Conservation (phyloP, 1,140 invertebrate species). For the Platorchestia sp. region DNA sequence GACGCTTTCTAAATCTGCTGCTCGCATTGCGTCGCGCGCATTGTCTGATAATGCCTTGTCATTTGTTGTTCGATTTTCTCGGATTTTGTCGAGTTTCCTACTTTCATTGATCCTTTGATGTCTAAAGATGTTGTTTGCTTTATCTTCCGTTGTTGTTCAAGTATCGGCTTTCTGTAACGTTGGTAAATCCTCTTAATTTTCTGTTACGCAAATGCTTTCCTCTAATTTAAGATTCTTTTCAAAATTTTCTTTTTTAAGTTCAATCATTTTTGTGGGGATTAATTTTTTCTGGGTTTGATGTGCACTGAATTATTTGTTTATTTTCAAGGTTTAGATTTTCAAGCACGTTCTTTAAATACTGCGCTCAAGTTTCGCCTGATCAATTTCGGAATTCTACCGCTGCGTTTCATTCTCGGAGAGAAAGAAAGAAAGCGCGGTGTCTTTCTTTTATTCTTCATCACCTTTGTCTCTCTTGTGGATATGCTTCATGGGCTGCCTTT, state of each 20-base stretch:
- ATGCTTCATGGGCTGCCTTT: neutral
- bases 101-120: neutral
- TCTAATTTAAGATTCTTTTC: too few relatives aligned
- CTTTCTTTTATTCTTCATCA: neutral
- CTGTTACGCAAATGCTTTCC: neutral
- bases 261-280: too few relatives aligned
- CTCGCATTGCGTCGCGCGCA: neutral
- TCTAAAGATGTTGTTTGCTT: neutral
- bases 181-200: neutral
- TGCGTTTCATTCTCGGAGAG: neutral
- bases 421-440: too few relatives aligned
- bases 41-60: neutral
- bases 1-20: neutral
- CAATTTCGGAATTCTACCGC: neutral
- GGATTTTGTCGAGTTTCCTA: neutral
- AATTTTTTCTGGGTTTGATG: too few relatives aligned
- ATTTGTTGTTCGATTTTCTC: neutral
- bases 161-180: neutral
- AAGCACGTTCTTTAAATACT: too few relatives aligned
- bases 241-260: too few relatives aligned
- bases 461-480: neutral
- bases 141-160: neutral
- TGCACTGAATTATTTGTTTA: too few relatives aligned
- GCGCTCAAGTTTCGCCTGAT: too few relatives aligned
- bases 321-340: too few relatives aligned